Evolutionary conservation across 23 tunicate species (phyloP), one percentile per base, ranked within the genome.

Genomic region (Ciona savignyi): DNA sequence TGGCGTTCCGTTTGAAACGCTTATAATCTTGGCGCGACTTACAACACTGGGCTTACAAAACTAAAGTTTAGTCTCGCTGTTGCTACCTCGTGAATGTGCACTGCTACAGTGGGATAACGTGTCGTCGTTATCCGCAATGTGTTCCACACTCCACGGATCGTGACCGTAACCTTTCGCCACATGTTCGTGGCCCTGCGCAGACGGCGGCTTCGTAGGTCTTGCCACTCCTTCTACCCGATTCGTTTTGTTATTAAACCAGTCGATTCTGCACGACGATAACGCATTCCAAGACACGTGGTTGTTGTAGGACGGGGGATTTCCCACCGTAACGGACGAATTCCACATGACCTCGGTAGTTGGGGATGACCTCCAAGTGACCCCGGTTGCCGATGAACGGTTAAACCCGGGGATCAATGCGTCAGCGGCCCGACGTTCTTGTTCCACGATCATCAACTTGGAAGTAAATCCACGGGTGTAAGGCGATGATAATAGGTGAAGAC

Each of bases 211-310:
- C 15, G 6, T 23, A 25, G 67, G 67, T 4, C 67, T 11, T 9
- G 28, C 67, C 22, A 25, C 28, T 23, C 67, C 67, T 21, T 29
- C 23, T 21, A 22, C 42, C 4, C 23, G 35, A 63, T 56, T 76
- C 23, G 34, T 28, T 60, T 85, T 77, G 51, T 73, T 79, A 33
- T 88, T 88, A 69, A 88, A 88, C 96, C 96, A 88, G 33, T 82
- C 96, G 35, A 88, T 88, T 60, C 96, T 51, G 66, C 88, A 88
- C 30, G 88, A 88, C 3, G 96, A 82, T 20, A 88, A 67, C 1
- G 83, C 88, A 27, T 88, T 88, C 96, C 96, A 88, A 0, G 96
- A 82, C 25, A 78, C 79, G 1, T 73, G 75, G 72, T 70, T 71
- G 72, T 29, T 33, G 67, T 25, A 42, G 9, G 56, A 42, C 9